Evolutionary conservation across 2,797 vertebrate genomes (phyloP), one percentile per base, ranked within the genome.

Genomic region (Malurus leucopterus): DNA sequence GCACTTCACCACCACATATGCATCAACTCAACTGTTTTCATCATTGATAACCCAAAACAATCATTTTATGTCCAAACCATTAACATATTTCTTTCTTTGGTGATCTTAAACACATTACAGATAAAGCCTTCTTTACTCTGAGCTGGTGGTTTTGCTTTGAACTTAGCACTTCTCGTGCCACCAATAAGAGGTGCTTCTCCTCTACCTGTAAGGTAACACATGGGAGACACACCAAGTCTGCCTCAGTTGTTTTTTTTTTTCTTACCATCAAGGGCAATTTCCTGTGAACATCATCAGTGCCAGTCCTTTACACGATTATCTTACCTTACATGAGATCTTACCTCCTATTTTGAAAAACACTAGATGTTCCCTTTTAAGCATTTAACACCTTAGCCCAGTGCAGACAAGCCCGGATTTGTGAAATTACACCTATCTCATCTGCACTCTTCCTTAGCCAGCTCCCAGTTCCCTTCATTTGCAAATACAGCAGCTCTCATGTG

Each of bases 361-460:
- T 26, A 43, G 17, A 41, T 30, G 15, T 20, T 61, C 15, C 29
- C 36, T 38, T 38, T 19, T 10, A 54, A 54, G 34, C 24, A 53
- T 38, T 1, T 20, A 79, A 43, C 23, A 30, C 40, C 12, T 47
- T 27, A 46, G 8, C 0, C 24, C 5, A 16, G n/a, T n/a, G 62
- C 17, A 65, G 27, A 72, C 8, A 89, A 89, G 11, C 6, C 23
- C 47, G 61, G 6, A 30, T 49, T 43, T 82, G 27, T 36, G 46
- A 86, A 86, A 64, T 47, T 55, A 54, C 6, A 64, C 11, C 29
- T 77, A 61, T 50, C 17, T 51, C 26, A 29, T 24, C 51, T 72
- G 40, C 7, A 38, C 14, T 71, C 50, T 64, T 64, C n/a, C 34
- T 40, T 57, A 77, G 38, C 12, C 18, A 78, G 21, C 14, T 57